Evolutionary conservation across 1,140 invertebrate genomes (phyloP).

Genomic region (Orius insidiosus): DNA sequence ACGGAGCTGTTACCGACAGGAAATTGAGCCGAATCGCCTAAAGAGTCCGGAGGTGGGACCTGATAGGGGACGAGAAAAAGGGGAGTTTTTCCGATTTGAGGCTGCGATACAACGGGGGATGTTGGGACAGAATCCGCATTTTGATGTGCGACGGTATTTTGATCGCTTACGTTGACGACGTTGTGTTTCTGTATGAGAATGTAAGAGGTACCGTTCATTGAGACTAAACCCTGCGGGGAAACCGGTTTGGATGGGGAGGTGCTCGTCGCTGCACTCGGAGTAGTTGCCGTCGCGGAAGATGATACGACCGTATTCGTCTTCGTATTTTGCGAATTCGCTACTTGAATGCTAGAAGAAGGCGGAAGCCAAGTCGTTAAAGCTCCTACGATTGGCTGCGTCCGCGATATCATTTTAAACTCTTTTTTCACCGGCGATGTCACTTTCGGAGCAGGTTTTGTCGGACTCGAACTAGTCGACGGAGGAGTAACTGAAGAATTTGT

Average conservation of each 20-base stretch:
- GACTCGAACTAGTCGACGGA: not conserved
- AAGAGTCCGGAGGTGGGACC: slow-evolving; percentile 8
- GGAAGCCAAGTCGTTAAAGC: slow-evolving; percentile 31
- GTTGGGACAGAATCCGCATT: not conserved
- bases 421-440: not conserved
- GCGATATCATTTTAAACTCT: not conserved
- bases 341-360: slow-evolving; percentile 28
- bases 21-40: not conserved
- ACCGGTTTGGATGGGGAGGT: slow-evolving; percentile 1
- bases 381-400: slow-evolving; percentile 23
- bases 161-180: slow-evolving; percentile 34
- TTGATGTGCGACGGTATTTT: slow-evolving; percentile 17
- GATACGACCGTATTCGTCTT: slow-evolving; percentile 7
- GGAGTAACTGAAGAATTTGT: not conserved
- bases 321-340: slow-evolving; percentile 18
- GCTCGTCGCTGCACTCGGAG: not conserved
- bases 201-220: slow-evolving; percentile 41
- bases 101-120: not conserved
- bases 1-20: not conserved
- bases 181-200: slow-evolving; percentile 50
- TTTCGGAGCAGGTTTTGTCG: not conserved
- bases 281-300: not conserved
- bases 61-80: slow-evolving; percentile 1
- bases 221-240: not conserved
- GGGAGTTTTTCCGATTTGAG: slow-evolving; percentile 3